phyloP scores from a whole-genome alignment of 1,140 invertebrate genomes.

The Rhopalosiphum maidis region DNA sequence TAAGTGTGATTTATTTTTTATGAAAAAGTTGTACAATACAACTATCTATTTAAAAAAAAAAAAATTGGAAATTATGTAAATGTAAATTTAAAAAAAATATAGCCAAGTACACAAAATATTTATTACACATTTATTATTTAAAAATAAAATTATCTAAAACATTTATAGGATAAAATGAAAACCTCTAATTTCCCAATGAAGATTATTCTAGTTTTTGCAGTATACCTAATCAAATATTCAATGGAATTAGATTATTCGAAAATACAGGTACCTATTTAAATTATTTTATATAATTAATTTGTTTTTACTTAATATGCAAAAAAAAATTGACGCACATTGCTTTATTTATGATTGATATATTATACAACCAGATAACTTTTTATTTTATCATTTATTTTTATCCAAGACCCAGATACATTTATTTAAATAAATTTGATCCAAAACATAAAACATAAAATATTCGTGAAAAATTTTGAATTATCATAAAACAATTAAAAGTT shows the following conservation, averaged over 20 bases:
- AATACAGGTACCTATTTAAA: constrained; percentile 22
- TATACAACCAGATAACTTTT: neutral
- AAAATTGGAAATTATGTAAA: neutral
- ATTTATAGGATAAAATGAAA: neutral
- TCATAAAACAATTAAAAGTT: neutral
- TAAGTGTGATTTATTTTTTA: constrained; percentile 9
- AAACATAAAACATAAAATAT: neutral
- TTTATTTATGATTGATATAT: neutral
- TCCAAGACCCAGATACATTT: neutral
- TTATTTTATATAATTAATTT: neutral
- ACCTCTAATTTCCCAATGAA: neutral
- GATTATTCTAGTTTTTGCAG: neutral
- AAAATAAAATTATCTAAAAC: neutral
- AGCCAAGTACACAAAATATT: neutral
- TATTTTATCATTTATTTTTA: neutral
- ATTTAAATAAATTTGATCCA: neutral
- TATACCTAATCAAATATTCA: neutral
- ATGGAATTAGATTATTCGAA: constrained; percentile 32
- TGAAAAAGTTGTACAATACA: neutral
- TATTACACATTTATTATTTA: neutral
- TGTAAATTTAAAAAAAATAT: neutral
- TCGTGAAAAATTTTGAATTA: neutral
- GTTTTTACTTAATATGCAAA: neutral
- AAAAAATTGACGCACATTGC: neutral
- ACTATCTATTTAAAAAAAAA: neutral